Evolutionary conservation across 2,113 vertebrate species (phyloP), one percentile per base, ranked within the genome.

Genomic region (Corapipo altera): DNA sequence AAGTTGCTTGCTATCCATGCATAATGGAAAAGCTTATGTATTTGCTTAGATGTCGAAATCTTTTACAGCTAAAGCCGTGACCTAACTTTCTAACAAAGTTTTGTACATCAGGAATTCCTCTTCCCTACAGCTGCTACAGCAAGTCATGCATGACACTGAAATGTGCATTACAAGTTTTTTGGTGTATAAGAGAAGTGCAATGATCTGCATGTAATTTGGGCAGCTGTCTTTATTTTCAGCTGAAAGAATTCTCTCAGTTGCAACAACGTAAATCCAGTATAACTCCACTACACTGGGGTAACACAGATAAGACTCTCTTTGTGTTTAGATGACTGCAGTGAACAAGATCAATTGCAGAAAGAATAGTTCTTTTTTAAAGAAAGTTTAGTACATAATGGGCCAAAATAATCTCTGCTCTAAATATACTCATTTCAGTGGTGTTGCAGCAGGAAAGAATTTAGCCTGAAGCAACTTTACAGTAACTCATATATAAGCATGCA

Each of bases 191-290:
- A 92, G 89, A 95, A 93, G 84, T 89, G 94, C 95, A 81, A 2
- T 91, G 95, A 92, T 96, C 94, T 95, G 93, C 86, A 84, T 74
- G 54, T 97, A 95, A 95, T 95, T 78, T 89, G 83, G 86, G 86
- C 84, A 57, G 70, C 44, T n/a, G 89, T 89, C 94, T 96, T 95
- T 96, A 87, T 95, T 96, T 94, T 94, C 87, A 65, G 74, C 84
- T 89, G 77, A 96, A 97, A 97, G 91, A 87, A 96, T 96, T 96
- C 93, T 95, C 77, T 91, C 89, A 30, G 70, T 92, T 96, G 94
- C 87, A 96, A 95, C 94, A 95, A 95, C 10, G 7, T 91, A 97
- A 97, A 96, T 96, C 95, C 96, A 22, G 32, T 73, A 49, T 95
- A 95, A 96, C 95, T 91, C 94, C 93, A 95, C 72, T 66, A 89